A percentile compares a stretch with the other conserved stretches of the same genome.
Conservation (phyloP, 2,113 vertebrate species). For the Caracal caracal region DNA sequence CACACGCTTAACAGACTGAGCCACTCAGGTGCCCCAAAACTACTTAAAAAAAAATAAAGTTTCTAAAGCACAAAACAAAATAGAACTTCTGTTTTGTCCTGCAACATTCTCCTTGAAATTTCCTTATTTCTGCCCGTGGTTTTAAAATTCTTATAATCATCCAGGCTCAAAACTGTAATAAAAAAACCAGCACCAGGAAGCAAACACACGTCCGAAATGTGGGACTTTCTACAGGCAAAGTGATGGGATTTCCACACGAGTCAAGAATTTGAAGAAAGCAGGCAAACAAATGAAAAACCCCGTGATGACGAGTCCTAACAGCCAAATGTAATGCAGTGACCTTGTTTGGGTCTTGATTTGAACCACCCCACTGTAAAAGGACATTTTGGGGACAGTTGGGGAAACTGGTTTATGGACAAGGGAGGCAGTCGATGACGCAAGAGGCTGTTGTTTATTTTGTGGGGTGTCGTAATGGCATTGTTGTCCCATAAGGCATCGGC, state of each 20-base stretch:
- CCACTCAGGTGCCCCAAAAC: too few relatives aligned
- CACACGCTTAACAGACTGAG: too few relatives aligned
- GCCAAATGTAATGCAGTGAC: not conserved
- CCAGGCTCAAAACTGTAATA: not conserved
- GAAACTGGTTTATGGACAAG: not conserved
- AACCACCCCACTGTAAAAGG: not conserved
- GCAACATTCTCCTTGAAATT: not conserved
- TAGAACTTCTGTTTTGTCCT: not conserved
- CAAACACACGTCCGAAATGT: not conserved
- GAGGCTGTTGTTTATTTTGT: not conserved
- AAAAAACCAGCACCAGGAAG: not conserved
- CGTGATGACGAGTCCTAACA: too few relatives aligned
- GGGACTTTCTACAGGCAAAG: not conserved
- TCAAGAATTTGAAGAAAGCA: not conserved
- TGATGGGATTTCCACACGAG: not conserved
- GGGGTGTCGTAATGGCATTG: too few relatives aligned
- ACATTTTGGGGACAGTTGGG: not conserved
- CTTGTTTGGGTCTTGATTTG: not conserved
- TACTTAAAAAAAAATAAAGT: not conserved
- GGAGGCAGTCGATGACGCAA: not conserved
- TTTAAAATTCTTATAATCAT: not conserved
- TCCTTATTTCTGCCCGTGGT: not conserved
- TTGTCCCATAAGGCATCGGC: not conserved
- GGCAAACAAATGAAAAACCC: not conserved
- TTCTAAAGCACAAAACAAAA: not conserved